Conservation (phyloP, 2,113 vertebrate species). For the Laterallus jamaicensis region DNA sequence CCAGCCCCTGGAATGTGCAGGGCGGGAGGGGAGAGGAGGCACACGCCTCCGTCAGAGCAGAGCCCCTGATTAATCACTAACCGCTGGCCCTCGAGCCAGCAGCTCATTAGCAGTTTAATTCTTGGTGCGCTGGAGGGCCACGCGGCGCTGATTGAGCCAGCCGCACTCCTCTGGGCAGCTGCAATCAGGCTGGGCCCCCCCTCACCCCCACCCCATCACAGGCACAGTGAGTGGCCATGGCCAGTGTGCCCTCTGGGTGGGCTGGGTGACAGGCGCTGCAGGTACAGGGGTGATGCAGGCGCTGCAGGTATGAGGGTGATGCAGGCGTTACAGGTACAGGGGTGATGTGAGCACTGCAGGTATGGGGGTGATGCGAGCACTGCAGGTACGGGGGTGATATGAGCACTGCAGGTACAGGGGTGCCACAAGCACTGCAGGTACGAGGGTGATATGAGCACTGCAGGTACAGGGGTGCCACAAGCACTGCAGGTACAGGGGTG, state of each 20-base stretch:
- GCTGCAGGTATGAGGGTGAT: too few relatives aligned
- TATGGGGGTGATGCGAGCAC: too few relatives aligned
- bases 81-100: not conserved
- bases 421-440: too few relatives aligned
- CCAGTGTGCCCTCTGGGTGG: accelerated
- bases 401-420: too few relatives aligned
- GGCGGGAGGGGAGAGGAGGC: not conserved
- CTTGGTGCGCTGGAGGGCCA: not conserved
- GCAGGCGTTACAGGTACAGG: too few relatives aligned
- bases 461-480: too few relatives aligned
- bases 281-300: not conserved
- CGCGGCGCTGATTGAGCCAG: not conserved
- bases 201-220: not conserved
- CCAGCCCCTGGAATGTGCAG: not conserved
- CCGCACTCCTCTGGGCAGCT: not conserved
- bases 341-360: not conserved
- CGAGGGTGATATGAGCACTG: not conserved
- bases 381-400: not conserved
- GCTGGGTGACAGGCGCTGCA: not conserved
- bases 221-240: not conserved
- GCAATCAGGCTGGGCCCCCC: not conserved
- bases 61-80: slow-evolving; percentile 22
- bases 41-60: not conserved
- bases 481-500: not conserved
- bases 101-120: slow-evolving; percentile 51